These are phyloP conservation scores for Galaxea fascicularis DNA, from an alignment of 92 coral and sea anemone species.

Conservation along the genomic window DNA sequence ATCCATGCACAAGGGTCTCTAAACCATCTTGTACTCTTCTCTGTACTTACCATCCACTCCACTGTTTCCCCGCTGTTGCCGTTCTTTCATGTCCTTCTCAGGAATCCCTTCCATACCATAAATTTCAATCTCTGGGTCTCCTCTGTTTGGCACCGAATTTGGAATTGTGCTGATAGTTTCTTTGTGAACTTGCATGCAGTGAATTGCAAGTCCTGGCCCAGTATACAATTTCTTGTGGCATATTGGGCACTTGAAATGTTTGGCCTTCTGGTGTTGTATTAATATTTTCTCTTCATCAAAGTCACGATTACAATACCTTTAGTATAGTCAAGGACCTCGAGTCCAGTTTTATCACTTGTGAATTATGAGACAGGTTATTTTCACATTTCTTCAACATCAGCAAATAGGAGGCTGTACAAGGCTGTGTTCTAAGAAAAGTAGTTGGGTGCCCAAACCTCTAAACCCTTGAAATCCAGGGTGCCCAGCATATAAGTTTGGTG, in stretches of 20 bases:
- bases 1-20: too few relatives aligned
- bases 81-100: constrained; percentile 94
- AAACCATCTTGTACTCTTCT: neutral
- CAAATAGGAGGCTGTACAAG: too few relatives aligned
- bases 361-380: neutral
- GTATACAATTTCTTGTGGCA: constrained; percentile 98
- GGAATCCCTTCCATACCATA: constrained; percentile 99
- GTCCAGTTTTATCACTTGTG: neutral
- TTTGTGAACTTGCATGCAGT: constrained; percentile 98
- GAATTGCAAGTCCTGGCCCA: constrained; percentile 98
- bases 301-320: constrained; percentile 98
- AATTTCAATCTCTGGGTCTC: constrained; percentile 98
- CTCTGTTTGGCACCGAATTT: constrained; percentile 94
- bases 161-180: constrained; percentile 95
- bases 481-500: too few relatives aligned
- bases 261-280: constrained; percentile 98
- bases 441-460: too few relatives aligned
- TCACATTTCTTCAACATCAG: too few relatives aligned
- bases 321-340: constrained; percentile 65
- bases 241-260: constrained; percentile 96
- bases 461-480: too few relatives aligned
- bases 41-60: constrained; percentile 77
- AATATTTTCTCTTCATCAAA: constrained; percentile 98
- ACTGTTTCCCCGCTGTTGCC: constrained; percentile 83
- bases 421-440: too few relatives aligned